A percentile compares a stretch with the other conserved stretches of the same genome.
phyloP scores from a whole-genome alignment of 2,797 vertebrate species.

The Myotis pilosus region DNA sequence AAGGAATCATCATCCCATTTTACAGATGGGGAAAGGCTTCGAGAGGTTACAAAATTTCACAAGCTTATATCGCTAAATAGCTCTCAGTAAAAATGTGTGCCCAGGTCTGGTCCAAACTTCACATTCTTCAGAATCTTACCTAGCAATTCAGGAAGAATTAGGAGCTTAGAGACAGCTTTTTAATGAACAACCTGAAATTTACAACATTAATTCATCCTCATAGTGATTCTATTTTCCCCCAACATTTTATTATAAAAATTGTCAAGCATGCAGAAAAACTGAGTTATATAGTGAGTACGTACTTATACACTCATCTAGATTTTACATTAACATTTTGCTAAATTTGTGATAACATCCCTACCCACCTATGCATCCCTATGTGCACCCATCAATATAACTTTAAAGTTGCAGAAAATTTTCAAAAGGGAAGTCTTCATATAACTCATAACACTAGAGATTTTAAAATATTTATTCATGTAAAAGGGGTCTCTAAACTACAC shows the following conservation, averaged over 20 bases:
- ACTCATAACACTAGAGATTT: not conserved
- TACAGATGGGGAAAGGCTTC: not conserved
- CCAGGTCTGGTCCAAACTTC: not conserved
- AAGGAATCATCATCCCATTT: not conserved
- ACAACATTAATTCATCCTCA: slow-evolving; percentile 20
- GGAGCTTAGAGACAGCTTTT: not conserved
- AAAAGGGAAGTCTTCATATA: not conserved
- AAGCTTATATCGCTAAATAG: not conserved
- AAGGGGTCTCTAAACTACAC: slow-evolving; percentile 27
- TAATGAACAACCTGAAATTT: not conserved
- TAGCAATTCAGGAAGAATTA: not conserved
- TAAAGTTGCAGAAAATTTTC: slow-evolving; percentile 38
- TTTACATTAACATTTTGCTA: slow-evolving; percentile 3
- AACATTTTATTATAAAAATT: slow-evolving; percentile 21
- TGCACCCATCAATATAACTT: not conserved
- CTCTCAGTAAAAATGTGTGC: not conserved
- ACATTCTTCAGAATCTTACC: not conserved
- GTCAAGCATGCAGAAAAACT: not conserved
- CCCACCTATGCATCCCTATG: not conserved
- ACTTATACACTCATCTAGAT: not conserved
- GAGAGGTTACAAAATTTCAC: slow-evolving; percentile 2
- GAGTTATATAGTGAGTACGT: not conserved
- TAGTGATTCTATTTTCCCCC: not conserved
- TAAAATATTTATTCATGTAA: slow-evolving; percentile 4
- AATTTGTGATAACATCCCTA: not conserved